Evolutionary conservation across 1,140 invertebrate genomes (phyloP), one percentile per base, ranked within the genome.

Genomic region (Bombus waltoni): DNA sequence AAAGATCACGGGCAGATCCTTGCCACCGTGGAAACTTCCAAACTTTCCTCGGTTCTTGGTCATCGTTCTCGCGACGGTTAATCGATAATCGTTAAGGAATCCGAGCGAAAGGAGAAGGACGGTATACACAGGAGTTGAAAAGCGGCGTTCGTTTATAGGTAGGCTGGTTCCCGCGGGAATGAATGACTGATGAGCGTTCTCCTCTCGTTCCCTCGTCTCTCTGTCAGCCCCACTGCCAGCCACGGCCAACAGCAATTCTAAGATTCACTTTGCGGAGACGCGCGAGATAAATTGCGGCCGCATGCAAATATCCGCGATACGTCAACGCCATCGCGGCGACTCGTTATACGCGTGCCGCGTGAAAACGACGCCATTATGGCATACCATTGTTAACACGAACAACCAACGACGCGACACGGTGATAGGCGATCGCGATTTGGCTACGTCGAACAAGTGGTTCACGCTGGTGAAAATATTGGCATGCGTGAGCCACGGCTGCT

Each of bases 281-380:
- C 65, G 81, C 81, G 81, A 92, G 91, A 92, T 92, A 92, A 92
- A 92, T 92, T 85, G 90, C 83, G 80, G 83, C 66, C 73, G 83
- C 88, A 92, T 92, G 91, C 91, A 92, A 92, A 92, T 92, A 87
- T 90, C 90, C 78, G 73, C 81, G 91, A 89, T 89, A 86, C 87
- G 90, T 88, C 91, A 91, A 83, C 87, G 75, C 47, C 76, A 53
- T 62, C 42, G 42, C 38, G 79, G 10, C 5, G 80, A 70, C 65
- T 84, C 59, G 86, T 85, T 83, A 85, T 32, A 38, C 59, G 25
- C 75, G 72, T 65, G 80, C 38, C 35, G 68, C 44, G 65, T 32
- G 35, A 72, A 79, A 62, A 75, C 78, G 40, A 66, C 76, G 62
- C 78, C 62, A 77, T 83, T 87, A 77, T 77, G 38, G 79, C 40